These are phyloP conservation scores for Lepidocyrtinus sp. DNA, from an alignment of 2,888 invertebrate species.

Conservation along the genomic window DNA sequence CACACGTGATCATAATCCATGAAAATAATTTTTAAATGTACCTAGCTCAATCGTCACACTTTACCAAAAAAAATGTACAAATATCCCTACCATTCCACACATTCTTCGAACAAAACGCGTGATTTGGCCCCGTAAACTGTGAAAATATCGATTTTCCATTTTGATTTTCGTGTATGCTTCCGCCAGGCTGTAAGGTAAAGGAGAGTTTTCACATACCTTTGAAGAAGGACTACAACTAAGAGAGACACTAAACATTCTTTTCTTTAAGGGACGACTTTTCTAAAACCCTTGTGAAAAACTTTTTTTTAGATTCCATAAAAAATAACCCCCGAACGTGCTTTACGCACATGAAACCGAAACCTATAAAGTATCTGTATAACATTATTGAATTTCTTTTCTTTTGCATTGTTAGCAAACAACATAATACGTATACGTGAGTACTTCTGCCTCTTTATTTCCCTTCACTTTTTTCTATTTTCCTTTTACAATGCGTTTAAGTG, in stretches of 20 bases:
- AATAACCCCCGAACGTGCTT: too few relatives aligned
- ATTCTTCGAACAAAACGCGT: not conserved
- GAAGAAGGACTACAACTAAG: not conserved
- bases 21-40: not conserved
- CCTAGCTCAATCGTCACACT: too few relatives aligned
- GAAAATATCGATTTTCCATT: not conserved
- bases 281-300: too few relatives aligned
- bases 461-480: not conserved
- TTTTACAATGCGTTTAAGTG: not conserved
- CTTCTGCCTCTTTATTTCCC: not conserved
- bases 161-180: not conserved
- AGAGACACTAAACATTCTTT: not conserved
- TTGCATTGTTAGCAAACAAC: not conserved
- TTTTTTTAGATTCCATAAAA: not conserved
- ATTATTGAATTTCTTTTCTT: too few relatives aligned
- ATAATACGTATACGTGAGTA: not conserved
- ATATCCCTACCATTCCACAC: not conserved
- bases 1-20: not conserved
- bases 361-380: not conserved
- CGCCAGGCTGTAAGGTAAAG: too few relatives aligned
- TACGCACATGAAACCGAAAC: not conserved
- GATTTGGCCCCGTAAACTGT: not conserved
- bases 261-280: too few relatives aligned
- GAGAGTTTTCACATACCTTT: not conserved
- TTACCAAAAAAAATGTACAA: not conserved